Evolutionary conservation across 2,797 vertebrate species (phyloP).

Genomic region (Malacoraja senta): DNA sequence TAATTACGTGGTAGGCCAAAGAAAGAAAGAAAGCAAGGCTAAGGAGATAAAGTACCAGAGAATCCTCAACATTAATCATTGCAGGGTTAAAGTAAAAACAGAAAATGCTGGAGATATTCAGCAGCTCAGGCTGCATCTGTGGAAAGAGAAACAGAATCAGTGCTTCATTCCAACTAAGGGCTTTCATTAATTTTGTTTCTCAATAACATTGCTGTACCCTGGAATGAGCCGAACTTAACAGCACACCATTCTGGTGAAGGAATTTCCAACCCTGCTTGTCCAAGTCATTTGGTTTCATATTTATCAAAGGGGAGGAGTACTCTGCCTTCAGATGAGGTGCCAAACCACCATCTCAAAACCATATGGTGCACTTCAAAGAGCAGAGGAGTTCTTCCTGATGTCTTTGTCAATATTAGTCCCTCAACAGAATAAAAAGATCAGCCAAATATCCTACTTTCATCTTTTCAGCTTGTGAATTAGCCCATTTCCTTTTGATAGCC

Average conservation of each 20-base stretch:
- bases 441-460: background rate
- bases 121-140: too few species aligned
- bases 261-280: background rate
- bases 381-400: background rate
- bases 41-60: background rate
- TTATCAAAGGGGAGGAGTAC: background rate
- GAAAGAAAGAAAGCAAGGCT: background rate
- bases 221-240: too few species aligned
- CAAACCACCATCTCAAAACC: background rate
- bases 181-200: too few species aligned
- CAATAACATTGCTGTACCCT: too few species aligned
- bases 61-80: too few species aligned
- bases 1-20: background rate
- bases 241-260: too few species aligned
- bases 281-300: background rate
- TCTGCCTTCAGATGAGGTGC: background rate
- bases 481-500: background rate
- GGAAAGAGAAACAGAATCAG: too few species aligned
- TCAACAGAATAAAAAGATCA: background rate
- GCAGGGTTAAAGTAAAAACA: too few species aligned
- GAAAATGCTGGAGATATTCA: too few species aligned
- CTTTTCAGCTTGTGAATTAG: background rate
- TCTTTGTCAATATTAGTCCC: background rate
- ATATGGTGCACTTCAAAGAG: background rate
- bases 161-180: too few species aligned